Percentiles rank a stretch among this genome's conserved stretches.
These are phyloP conservation scores for Aphidoletes aphidimyza DNA, from an alignment of 2,888 invertebrate genomes.

Conservation along the genomic window DNA sequence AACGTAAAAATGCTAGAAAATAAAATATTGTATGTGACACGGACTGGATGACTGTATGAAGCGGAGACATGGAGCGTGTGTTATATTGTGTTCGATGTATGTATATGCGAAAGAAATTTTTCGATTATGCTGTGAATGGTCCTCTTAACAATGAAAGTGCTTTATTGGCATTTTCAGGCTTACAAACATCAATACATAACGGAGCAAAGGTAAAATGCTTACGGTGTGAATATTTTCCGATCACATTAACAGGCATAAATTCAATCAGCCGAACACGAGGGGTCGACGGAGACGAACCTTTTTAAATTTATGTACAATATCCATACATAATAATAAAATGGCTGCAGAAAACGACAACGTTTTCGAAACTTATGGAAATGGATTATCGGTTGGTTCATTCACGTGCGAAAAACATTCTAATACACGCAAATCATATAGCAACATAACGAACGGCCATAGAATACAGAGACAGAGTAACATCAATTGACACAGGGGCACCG, in stretches of 20 bases:
- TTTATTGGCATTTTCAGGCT: constrained; percentile 53
- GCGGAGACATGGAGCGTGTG: neutral
- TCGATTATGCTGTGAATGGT: constrained; percentile 52
- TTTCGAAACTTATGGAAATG: constrained; percentile 27
- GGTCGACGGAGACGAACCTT: constrained; percentile 46
- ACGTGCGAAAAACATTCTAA: constrained; percentile 37
- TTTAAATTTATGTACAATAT: constrained; percentile 46
- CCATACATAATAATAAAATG: constrained; percentile 45
- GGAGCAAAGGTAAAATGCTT: constrained; percentile 48
- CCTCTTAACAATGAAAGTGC: constrained; percentile 55
- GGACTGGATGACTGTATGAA: neutral
- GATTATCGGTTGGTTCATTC: constrained; percentile 49
- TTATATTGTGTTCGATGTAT: neutral
- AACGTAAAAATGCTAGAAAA: constrained; percentile 32
- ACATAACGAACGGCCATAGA: neutral
- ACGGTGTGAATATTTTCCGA: constrained; percentile 54
- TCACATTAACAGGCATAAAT: constrained; percentile 54
- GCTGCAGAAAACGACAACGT: neutral
- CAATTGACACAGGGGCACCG: constrained; percentile 21
- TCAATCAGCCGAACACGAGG: constrained; percentile 52
- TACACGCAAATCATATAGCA: constrained; percentile 34
- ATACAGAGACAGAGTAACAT: neutral
- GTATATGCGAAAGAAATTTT: neutral
- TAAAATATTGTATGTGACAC: constrained; percentile 52
- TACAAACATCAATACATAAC: constrained; percentile 42